Evolutionary conservation across 2,113 vertebrate species (phyloP).

Genomic region (Romanogobio albipinnatus): DNA sequence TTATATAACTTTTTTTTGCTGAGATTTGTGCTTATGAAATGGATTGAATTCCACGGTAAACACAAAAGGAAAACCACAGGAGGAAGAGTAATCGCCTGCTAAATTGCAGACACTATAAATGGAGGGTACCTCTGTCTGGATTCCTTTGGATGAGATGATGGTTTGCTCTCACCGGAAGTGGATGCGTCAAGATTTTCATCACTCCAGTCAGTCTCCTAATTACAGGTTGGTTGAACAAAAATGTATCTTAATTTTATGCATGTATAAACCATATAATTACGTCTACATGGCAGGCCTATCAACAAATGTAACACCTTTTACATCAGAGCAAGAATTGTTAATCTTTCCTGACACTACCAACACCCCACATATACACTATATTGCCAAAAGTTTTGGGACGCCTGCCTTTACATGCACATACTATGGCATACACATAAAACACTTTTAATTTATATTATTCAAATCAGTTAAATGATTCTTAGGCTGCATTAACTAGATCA

Average conservation of each 20-base stretch:
- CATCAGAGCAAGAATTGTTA: neutral
- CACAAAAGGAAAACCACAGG: conserved; percentile 63
- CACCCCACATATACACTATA: no score
- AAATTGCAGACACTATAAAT: conserved; percentile 46
- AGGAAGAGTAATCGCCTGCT: conserved; percentile 52
- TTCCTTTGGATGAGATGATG: conserved; percentile 46
- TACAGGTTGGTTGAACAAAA: conserved; percentile 49
- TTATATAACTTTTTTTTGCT: neutral
- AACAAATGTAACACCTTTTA: neutral
- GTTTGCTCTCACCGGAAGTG: conserved; percentile 36
- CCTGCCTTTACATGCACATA: no score
- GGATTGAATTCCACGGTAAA: conserved; percentile 31
- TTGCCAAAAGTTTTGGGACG: no score
- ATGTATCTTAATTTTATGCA: conserved; percentile 48
- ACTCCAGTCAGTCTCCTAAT: conserved; percentile 37
- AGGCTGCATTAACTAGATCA: no score
- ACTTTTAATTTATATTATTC: no score
- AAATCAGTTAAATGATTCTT: no score
- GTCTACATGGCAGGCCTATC: conserved; percentile 27
- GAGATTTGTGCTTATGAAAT: conserved; percentile 25
- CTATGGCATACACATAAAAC: no score
- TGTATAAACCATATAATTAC: conserved; percentile 51
- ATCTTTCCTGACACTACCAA: neutral
- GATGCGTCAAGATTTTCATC: conserved; percentile 38
- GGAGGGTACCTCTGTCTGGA: conserved; percentile 46